A percentile compares a stretch with the other conserved stretches of the same genome.
Evolutionary conservation across 2,797 vertebrate species (phyloP).

Genomic region (Scolopax bukidnonensis): DNA sequence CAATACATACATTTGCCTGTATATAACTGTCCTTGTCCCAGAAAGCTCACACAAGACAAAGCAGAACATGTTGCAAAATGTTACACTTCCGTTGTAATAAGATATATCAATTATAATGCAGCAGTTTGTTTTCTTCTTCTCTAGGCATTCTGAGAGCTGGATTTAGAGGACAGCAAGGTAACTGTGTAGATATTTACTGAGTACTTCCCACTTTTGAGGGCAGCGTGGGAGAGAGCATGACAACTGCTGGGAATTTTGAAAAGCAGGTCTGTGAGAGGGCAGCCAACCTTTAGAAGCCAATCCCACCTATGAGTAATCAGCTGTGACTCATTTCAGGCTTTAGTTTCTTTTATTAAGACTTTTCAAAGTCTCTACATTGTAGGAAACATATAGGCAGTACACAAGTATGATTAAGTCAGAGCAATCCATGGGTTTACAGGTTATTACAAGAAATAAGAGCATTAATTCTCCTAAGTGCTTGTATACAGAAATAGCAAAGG

Average conservation of each 20-base stretch:
- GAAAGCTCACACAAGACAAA: neutral
- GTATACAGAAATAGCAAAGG: neutral
- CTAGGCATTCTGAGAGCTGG: neutral
- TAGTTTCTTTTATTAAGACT: constrained; percentile 22
- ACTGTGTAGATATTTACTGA: neutral
- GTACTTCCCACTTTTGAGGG: neutral
- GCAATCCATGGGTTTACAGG: neutral
- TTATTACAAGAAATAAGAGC: neutral
- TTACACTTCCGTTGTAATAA: neutral
- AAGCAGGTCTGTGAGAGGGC: neutral
- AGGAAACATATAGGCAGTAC: neutral
- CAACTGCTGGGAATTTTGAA: neutral
- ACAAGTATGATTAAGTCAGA: neutral
- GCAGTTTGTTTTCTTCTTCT: neutral
- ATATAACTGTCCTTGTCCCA: neutral
- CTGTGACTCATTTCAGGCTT: constrained; percentile 42
- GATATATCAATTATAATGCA: neutral
- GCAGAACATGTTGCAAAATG: neutral
- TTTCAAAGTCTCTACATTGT: neutral
- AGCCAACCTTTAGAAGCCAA: neutral
- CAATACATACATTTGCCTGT: neutral
- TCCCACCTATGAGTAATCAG: constrained; percentile 36
- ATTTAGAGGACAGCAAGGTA: neutral
- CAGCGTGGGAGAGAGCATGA: neutral
- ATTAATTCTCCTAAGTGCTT: constrained; percentile 19